Base-by-base conservation (phyloP, 2,888 invertebrate species). In the Seira sanloemensis region DNA sequence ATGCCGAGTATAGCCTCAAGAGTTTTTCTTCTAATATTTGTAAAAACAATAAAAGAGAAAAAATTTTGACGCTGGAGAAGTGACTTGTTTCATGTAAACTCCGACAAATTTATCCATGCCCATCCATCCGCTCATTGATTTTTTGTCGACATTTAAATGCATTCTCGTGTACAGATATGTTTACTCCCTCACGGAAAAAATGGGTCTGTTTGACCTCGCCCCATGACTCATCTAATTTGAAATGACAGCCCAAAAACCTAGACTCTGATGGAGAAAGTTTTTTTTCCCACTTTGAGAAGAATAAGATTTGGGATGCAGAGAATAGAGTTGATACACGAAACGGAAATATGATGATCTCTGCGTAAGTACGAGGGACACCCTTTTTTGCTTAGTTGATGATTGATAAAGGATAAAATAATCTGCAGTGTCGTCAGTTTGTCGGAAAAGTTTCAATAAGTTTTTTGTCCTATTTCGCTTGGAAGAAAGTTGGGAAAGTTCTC, bases 161-260 rank as follows among this genome's bases (percentile, higher is more conserved):
- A n/a, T 58, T 58, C 58, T 4, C 37, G 37, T 37, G 37, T 37
- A 37, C 37, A n/a, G n/a, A n/a, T 37, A 9, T 37, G 5, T 37
- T 37, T 37, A 37, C 58, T 37, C 37, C 58, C n/a, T 58, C 37
- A 12, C 12, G 37, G 37, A 9, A 37, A 37, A 37, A 58, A 58
- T n/a, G 25, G 26, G 68, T 12, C 68, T 24, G 68, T 68, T 68
- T 68, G 26, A 68, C 68, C 68, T 68, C 68, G 27, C 68, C 19
- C 27, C 68, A 25, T 68, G 68, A 26, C 26, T 68, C 68, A 24
- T n/a, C 68, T 68, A 24, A 68, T 68, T 68, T 26, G 7, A 27
- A 25, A 68, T 24, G 68, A 68, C 68, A 68, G n/a, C 9, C 66
- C 4, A 12, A 7, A 4, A 58, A 58, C 58, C 58, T n/a, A 58